Evolutionary conservation across 1,140 invertebrate species (phyloP), one percentile per base, ranked within the genome.

Genomic region (Kradibia gibbosae): DNA sequence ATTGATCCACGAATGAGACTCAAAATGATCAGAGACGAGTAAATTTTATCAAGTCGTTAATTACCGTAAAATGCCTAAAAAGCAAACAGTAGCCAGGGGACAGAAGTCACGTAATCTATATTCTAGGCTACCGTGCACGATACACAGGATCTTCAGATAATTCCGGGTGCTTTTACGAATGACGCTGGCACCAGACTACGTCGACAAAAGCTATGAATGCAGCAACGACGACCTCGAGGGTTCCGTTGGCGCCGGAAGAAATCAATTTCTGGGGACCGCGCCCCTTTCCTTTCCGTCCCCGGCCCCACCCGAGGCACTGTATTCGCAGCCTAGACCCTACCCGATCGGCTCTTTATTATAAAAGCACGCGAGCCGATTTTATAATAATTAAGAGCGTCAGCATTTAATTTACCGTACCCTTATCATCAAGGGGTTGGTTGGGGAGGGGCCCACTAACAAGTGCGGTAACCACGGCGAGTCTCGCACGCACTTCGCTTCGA

Each of bases 201-300:
- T 42, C 53, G 39, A 74, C 72, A 20, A 34, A 20, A 17, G 62
- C 13, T 67, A 39, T 39, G 17, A n/a, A 67, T 67, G 62, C 34
- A 67, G 62, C 5, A 36, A 22, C 71, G 71, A 55, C 42, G 42
- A 7, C 28, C 20, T 22, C 36, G 76, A 8, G 60, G 25, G 57
- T 28, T 53, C 48, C 72, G n/a, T 15, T 57, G 80, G 80, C 80
- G 80, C 74, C 80, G 74, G 67, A 82, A 82, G 65, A 82, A 82
- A 82, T 82, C 80, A 82, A 82, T 82, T 77, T 50, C 72, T 11
- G 62, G 36, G 4, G 28, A 62, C 34, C 42, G 45, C 7, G 31
- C 3, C 55, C 36, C 45, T 36, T 20, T 20, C 48, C 34, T 48
- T 39, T 36, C 15, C 57, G 28, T 1, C 39, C 28, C 17, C 55